Conservation (phyloP, 2,797 vertebrate species). For the Danio jaintianensis region DNA sequence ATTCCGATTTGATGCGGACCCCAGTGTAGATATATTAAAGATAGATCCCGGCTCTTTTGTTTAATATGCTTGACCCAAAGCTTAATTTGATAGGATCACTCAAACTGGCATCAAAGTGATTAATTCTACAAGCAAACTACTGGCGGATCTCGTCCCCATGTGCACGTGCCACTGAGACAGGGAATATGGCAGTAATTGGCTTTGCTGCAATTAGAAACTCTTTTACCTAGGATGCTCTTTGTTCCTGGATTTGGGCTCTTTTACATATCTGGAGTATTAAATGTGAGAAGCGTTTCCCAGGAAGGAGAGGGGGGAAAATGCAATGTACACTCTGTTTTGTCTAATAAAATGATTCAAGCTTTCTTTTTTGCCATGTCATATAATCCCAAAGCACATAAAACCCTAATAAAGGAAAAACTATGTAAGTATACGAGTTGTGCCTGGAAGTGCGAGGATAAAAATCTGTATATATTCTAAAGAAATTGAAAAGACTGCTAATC, state of each 20-base stretch:
- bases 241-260: slow-evolving; percentile 26
- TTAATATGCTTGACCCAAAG: slow-evolving; percentile 88
- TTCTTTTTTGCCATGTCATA: slow-evolving; percentile 42
- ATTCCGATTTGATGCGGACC: slow-evolving; percentile 91
- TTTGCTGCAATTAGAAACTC: slow-evolving; percentile 78
- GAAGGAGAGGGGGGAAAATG: not conserved
- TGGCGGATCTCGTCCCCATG: slow-evolving; percentile 87
- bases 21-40: slow-evolving; percentile 89
- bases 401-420: slow-evolving; percentile 37
- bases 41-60: slow-evolving; percentile 88
- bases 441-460: slow-evolving; percentile 20
- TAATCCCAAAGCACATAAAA: slow-evolving; percentile 38
- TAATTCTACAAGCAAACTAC: slow-evolving; percentile 89
- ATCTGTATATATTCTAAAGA: slow-evolving; percentile 3
- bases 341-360: slow-evolving; percentile 44
- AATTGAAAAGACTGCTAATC: not conserved
- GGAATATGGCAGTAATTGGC: slow-evolving; percentile 85
- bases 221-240: slow-evolving; percentile 47
- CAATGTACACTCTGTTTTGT: slow-evolving; percentile 40
- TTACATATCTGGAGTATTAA: slow-evolving; percentile 28
- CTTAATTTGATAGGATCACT: slow-evolving; percentile 88
- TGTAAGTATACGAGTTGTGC: slow-evolving; percentile 17
- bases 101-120: slow-evolving; percentile 90
- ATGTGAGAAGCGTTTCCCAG: slow-evolving; percentile 13
- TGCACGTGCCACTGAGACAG: slow-evolving; percentile 74